These are phyloP conservation scores for Serrognathus titanus DNA, from an alignment of 2,888 invertebrate genomes.

Conservation along the genomic window DNA sequence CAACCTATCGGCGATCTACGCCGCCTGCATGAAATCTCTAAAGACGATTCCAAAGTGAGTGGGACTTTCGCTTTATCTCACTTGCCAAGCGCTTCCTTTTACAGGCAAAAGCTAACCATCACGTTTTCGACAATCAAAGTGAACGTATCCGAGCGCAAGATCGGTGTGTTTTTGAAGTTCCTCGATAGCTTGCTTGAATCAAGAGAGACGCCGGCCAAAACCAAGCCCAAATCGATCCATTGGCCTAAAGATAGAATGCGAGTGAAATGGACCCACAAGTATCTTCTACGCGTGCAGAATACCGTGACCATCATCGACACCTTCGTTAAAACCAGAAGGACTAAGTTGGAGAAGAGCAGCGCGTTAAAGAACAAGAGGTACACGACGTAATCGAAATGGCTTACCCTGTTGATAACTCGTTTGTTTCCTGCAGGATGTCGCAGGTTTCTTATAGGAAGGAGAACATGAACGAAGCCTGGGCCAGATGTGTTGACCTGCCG, in stretches of 20 bases:
- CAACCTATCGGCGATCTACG: conserved; percentile 40
- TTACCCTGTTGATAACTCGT: neutral
- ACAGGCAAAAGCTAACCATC: conserved; percentile 72
- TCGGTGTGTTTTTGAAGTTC: conserved; percentile 64
- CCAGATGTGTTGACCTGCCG: conserved; percentile 71
- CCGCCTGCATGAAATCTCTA: conserved; percentile 36
- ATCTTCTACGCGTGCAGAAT: conserved; percentile 24
- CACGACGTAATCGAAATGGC: neutral
- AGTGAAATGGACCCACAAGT: conserved; percentile 17
- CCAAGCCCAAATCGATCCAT: conserved; percentile 43
- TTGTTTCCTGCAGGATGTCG: conserved; percentile 1
- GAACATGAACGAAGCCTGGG: conserved; percentile 62
- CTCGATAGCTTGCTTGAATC: conserved; percentile 32
- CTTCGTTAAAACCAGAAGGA: conserved; percentile 21
- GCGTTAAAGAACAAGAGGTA: conserved; percentile 20
- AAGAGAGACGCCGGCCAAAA: conserved; percentile 38
- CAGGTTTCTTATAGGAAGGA: conserved; percentile 24
- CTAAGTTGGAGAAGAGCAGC: conserved; percentile 19
- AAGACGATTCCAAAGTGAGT: conserved; percentile 43
- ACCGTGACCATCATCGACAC: conserved; percentile 22
- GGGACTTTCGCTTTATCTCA: neutral
- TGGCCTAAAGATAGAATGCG: conserved; percentile 22
- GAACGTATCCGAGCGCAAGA: conserved; percentile 71
- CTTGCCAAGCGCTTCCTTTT: conserved; percentile 17
- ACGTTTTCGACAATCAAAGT: conserved; percentile 69